Base-by-base conservation (phyloP, 2,797 vertebrate genomes). In the Astyanax mexicanus region DNA sequence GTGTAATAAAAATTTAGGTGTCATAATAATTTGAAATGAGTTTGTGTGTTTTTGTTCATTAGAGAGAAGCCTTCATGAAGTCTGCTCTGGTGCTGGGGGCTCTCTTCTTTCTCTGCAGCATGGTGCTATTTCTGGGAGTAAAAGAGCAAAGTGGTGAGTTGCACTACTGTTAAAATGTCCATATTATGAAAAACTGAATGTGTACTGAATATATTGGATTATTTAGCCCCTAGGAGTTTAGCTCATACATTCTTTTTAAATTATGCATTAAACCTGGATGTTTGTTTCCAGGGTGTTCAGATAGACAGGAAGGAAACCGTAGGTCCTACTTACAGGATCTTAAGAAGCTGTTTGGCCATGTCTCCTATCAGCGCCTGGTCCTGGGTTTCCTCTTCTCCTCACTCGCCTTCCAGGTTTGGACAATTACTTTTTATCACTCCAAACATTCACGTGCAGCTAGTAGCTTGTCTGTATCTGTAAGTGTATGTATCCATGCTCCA, bases 401-500 rank as follows among this genome's bases (percentile, higher is more conserved):
- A 1, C 77, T 92, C 27, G 92, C 91, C 12, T 93, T 93, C 83
- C 93, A 95, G 91, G 92, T 94, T 17, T 45, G 32, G 21, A n/a
- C n/a, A 4, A 29, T 21, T 64, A 4, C 29, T 32, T 5, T 29
- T 32, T 32, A 2, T 2, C 32, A 29, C 12, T 38, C 32, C 35
- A 37, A 6, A 74, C 1, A n/a, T 2, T 32, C 29, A 32, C 5
- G 2, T 5, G 5, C 29, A 29, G 32, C 2, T 32, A 32, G 32
- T 32, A n/a, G n/a, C n/a, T n/a, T n/a, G n/a, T n/a, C n/a, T n/a
- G n/a, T n/a, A n/a, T n/a, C n/a, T n/a, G n/a, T n/a, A n/a, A n/a
- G n/a, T n/a, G n/a, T n/a, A n/a, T n/a, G n/a, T n/a, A n/a, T n/a
- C n/a, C n/a, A n/a, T n/a, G n/a, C n/a, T n/a, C n/a, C n/a, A n/a